Percentiles rank a stretch among this genome's conserved stretches.
These are phyloP conservation scores for Anoplopoma fimbria DNA, from an alignment of 2,113 vertebrate species.

Conservation along the genomic window DNA sequence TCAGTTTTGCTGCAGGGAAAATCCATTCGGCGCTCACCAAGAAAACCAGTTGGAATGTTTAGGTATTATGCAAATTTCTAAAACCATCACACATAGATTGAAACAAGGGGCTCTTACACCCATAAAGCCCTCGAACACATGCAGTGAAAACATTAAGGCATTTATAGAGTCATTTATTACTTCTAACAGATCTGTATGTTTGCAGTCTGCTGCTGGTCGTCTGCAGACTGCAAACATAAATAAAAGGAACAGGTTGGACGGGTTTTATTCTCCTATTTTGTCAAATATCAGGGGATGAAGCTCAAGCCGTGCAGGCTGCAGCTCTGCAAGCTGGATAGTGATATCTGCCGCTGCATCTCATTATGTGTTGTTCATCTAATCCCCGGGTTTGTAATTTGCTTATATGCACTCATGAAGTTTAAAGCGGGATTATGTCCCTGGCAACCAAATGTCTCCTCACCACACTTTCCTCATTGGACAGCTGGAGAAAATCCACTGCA, in stretches of 20 bases:
- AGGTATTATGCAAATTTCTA: constrained; percentile 47
- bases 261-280: constrained; percentile 32
- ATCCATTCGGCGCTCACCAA: constrained; percentile 39
- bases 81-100: constrained; percentile 17
- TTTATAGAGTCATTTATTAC: background rate
- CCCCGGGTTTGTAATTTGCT: constrained; percentile 75
- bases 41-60: constrained; percentile 45
- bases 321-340: constrained; percentile 42
- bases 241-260: constrained; percentile 15
- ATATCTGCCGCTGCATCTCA: constrained; percentile 70
- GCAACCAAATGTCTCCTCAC: constrained; percentile 77
- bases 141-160: background rate
- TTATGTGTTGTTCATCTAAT: constrained; percentile 74
- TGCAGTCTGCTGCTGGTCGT: background rate
- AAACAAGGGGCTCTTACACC: background rate
- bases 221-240: constrained; percentile 12
- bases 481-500: constrained; percentile 55
- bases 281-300: constrained; percentile 39
- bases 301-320: constrained; percentile 8
- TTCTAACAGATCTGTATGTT: background rate
- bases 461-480: constrained; percentile 48
- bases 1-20: constrained; percentile 40
- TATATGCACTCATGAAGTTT: constrained; percentile 77
- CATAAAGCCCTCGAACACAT: constrained; percentile 1
- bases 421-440: constrained; percentile 75